These are phyloP conservation scores for Pica pica DNA, from an alignment of 2,113 vertebrate genomes.

Conservation along the genomic window DNA sequence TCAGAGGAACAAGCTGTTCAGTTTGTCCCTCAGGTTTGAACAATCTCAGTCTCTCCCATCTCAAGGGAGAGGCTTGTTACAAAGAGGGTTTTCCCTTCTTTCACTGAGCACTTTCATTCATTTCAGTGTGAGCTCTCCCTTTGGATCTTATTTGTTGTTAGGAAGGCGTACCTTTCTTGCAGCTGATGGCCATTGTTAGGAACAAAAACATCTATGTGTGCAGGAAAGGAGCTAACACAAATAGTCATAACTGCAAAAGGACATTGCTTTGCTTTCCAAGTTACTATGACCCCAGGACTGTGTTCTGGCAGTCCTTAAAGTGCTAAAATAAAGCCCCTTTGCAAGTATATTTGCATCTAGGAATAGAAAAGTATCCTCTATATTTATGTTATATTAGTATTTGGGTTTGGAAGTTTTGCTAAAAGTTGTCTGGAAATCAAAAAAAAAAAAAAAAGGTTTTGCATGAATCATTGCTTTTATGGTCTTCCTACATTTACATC, in stretches of 20 bases:
- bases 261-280: background rate
- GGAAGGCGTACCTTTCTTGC: background rate
- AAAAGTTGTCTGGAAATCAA: slow-evolving; percentile 45
- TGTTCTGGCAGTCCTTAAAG: background rate
- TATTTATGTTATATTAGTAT: slow-evolving; percentile 73
- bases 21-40: background rate
- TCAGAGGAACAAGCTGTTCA: background rate
- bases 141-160: background rate
- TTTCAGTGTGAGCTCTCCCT: background rate
- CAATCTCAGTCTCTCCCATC: background rate
- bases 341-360: slow-evolving; percentile 48
- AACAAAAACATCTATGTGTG: background rate
- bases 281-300: background rate
- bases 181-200: background rate
- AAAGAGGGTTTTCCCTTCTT: background rate
- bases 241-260: background rate
- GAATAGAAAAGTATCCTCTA: slow-evolving; percentile 71
- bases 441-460: slow-evolving; percentile 9
- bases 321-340: slow-evolving; percentile 43
- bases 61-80: background rate
- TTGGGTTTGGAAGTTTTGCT: slow-evolving; percentile 56
- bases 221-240: background rate
- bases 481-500: slow-evolving; percentile 67
- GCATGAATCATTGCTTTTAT: slow-evolving; percentile 67
- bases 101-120: background rate